A percentile compares a stretch with the other conserved stretches of the same genome.
These are phyloP conservation scores for Chelidonichthys spinosus DNA, from an alignment of 2,797 vertebrate genomes.

Conservation along the genomic window DNA sequence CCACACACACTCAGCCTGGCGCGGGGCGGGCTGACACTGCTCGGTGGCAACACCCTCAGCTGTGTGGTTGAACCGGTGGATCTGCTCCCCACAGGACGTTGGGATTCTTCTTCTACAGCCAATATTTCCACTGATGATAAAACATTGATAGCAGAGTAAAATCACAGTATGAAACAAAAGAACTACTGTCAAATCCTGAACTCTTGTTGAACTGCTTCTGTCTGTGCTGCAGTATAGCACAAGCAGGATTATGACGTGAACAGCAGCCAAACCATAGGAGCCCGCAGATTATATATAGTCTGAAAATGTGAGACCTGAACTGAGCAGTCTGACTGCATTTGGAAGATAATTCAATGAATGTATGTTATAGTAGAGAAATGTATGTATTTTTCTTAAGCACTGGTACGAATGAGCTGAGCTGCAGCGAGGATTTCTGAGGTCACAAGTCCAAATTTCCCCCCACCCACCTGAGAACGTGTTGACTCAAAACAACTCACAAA, in stretches of 20 bases:
- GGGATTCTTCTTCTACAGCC: slow-evolving; percentile 14
- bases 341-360: slow-evolving; percentile 21
- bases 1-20: slow-evolving; percentile 25
- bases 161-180: slow-evolving; percentile 27
- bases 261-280: slow-evolving; percentile 40
- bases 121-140: slow-evolving; percentile 28
- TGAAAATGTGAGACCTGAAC: slow-evolving; percentile 25
- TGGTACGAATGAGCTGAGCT: neutral
- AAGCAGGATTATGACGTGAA: slow-evolving; percentile 50
- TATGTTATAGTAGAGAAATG: neutral
- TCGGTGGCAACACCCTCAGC: slow-evolving; percentile 21
- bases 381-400: neutral
- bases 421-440: neutral
- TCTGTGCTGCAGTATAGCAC: slow-evolving; percentile 48
- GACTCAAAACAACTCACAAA: neutral
- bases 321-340: slow-evolving; percentile 37
- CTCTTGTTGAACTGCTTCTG: slow-evolving; percentile 60
- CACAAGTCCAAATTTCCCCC: neutral
- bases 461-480: neutral
- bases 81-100: slow-evolving; percentile 20
- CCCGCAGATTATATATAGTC: slow-evolving; percentile 43
- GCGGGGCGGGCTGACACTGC: slow-evolving; percentile 39
- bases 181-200: slow-evolving; percentile 49
- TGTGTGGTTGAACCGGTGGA: slow-evolving; percentile 53
- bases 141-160: slow-evolving; percentile 37